Conservation (phyloP, 2,888 invertebrate genomes). For the Hyposoter dolosus region DNA sequence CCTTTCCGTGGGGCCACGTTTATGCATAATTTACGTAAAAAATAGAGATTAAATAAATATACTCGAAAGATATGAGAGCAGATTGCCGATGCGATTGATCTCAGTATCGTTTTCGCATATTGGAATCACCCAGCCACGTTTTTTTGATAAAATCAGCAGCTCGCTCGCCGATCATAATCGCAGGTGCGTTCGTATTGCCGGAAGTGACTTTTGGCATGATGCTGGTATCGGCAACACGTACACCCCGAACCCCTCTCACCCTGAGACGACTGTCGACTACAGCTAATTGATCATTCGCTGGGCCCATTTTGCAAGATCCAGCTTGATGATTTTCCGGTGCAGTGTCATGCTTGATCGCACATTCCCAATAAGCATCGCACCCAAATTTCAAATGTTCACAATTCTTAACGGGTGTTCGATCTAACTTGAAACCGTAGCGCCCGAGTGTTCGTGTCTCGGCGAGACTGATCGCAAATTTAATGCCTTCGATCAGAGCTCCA, state of each 20-base stretch:
- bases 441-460: slow-evolving; percentile 89
- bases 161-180: slow-evolving; percentile 87
- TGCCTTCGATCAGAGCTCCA: slow-evolving; percentile 92
- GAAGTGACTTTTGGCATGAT: slow-evolving; percentile 86
- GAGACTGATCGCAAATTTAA: slow-evolving; percentile 91
- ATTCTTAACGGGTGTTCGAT: slow-evolving; percentile 90
- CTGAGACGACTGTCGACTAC: slow-evolving; percentile 87
- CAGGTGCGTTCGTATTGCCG: slow-evolving; percentile 87
- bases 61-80: not conserved
- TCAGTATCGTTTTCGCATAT: slow-evolving; percentile 24
- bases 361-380: slow-evolving; percentile 88
- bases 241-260: slow-evolving; percentile 85
- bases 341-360: slow-evolving; percentile 87
- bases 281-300: slow-evolving; percentile 86
- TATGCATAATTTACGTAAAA: not conserved
- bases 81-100: not conserved
- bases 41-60: not conserved
- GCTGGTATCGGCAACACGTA: slow-evolving; percentile 87
- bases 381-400: slow-evolving; percentile 92
- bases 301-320: slow-evolving; percentile 89
- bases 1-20: not conserved
- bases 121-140: slow-evolving; percentile 81
- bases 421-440: slow-evolving; percentile 91
- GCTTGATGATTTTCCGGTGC: slow-evolving; percentile 89
- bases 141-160: slow-evolving; percentile 85